Evolutionary conservation across 1,140 invertebrate genomes (phyloP).

Genomic region (Aricia agestis): DNA sequence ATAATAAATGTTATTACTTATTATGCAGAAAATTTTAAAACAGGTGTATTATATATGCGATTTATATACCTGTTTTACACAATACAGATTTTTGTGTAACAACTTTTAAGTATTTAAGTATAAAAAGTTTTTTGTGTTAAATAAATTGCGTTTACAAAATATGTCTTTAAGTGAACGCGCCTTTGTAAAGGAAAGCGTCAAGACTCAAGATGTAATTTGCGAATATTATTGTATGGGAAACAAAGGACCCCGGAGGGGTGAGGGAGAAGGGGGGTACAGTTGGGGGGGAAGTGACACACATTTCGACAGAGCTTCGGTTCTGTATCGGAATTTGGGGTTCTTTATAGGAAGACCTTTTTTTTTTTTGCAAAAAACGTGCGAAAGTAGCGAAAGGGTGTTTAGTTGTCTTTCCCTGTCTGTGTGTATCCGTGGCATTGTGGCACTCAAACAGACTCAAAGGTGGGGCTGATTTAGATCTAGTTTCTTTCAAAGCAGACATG

Average conservation of each 20-base stretch:
- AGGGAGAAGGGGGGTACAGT: no score
- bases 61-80: background rate
- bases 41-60: background rate
- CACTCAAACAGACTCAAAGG: no score
- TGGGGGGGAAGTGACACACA: background rate
- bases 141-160: background rate
- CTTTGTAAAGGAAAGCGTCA: conserved; percentile 21
- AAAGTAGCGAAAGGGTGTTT: no score
- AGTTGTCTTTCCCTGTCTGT: no score
- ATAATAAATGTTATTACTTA: background rate
- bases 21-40: background rate
- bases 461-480: no score
- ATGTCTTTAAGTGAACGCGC: background rate
- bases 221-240: conserved; percentile 46
- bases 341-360: background rate
- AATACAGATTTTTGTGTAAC: background rate
- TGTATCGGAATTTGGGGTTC: background rate
- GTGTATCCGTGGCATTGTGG: no score
- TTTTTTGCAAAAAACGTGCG: background rate
- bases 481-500: no score
- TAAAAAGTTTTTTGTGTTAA: background rate
- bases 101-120: background rate
- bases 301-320: background rate
- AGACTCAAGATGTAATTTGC: conserved; percentile 46
- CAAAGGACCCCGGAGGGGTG: conserved; percentile 27